Evolutionary conservation across 2,113 vertebrate genomes (phyloP).

Genomic region (Marmota monax): DNA sequence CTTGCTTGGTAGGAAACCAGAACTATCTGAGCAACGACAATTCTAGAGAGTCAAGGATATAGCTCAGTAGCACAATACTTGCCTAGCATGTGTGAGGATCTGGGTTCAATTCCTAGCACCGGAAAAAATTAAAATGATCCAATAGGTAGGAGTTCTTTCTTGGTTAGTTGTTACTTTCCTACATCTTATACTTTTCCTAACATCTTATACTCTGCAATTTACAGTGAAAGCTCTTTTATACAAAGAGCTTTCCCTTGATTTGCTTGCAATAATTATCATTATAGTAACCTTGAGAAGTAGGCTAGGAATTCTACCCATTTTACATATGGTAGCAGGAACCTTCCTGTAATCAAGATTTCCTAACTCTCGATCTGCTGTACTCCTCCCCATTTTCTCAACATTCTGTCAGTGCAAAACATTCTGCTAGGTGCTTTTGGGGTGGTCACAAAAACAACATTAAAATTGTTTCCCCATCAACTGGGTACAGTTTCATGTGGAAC

Average conservation of each 20-base stretch:
- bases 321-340: not conserved
- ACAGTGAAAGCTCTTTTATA: not conserved
- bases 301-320: not conserved
- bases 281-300: not conserved
- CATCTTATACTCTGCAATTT: not conserved
- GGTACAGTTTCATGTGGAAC: not conserved
- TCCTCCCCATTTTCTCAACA: not conserved
- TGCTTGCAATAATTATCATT: not conserved
- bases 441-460: not conserved
- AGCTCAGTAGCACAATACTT: not conserved
- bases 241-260: not conserved
- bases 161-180: not conserved
- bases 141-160: not conserved
- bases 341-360: not conserved
- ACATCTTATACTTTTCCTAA: not conserved
- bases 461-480: not conserved
- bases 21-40: not conserved
- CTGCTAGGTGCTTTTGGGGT: not conserved
- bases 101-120: not conserved
- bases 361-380: not conserved
- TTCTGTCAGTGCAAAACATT: not conserved
- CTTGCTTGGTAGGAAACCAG: constrained; percentile 37
- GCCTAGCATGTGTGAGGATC: not conserved
- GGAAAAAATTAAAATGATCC: not conserved
- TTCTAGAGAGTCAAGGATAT: not conserved